Base-by-base conservation (phyloP, 2,113 vertebrate species). In the Capricornis sumatraensis region DNA sequence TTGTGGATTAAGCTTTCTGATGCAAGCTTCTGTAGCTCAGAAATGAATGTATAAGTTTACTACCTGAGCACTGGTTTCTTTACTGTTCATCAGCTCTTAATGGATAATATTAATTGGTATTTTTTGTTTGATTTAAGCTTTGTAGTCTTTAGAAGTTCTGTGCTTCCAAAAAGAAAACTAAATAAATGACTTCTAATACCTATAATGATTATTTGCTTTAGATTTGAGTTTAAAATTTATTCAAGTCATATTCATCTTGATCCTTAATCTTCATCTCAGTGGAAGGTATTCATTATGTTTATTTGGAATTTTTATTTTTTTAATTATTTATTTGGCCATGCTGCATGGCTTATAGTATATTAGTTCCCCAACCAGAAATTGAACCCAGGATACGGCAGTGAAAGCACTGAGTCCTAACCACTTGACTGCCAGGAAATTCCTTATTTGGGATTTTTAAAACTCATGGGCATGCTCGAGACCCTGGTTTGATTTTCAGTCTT, bases 161-260 rank as follows among this genome's bases (percentile, higher is more conserved):
- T 96, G 78, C 16, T 94, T 87, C n/a, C 28, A 92, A 92, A 82
- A 82, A 81, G 21, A 79, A 97, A 92, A 83, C 15, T 74, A 96
- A 90, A 33, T 82, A 95, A 91, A 57, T 88, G 13, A 93, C 13
- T 90, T 71, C 21, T 52, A 85, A 62, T 94, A 89, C 71, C 21
- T 91, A 23, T 87, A 60, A 33, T 94, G 40, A 89, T 53, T 3
- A 27, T 84, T 95, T 96, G 78, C 15, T 88, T 40, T 94, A 92
- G 8, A 94, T 96, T 79, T 94, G 52, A 57, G 10, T 60, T 96
- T 40, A 91, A 62, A 62, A 57, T 95, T 30, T 88, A 79, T 87
- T 87, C 16, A n/a, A 91, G 50, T 62, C 16, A 19, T 67, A 50
- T 91, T 19, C 17, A 78, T 89, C 15, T 76, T 91, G 7, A 67